Conservation (phyloP, 1,140 invertebrate species). For the Meteorus sp. region DNA sequence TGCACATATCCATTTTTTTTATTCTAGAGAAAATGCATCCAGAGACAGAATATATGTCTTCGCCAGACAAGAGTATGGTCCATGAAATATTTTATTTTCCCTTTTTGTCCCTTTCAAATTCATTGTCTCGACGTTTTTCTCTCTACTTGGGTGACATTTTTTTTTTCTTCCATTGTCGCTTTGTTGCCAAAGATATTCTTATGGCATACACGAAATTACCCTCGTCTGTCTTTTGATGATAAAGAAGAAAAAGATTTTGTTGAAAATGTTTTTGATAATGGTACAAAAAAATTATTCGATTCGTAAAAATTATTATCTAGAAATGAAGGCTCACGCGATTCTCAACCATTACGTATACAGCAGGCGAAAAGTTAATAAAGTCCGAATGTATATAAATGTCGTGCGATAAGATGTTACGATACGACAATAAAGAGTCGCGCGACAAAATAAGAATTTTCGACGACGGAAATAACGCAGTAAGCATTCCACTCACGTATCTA, state of each 20-base stretch:
- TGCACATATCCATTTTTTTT: slow-evolving; percentile 37
- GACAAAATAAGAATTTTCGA: slow-evolving; percentile 40
- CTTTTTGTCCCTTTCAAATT: slow-evolving; percentile 19
- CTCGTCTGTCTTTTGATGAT: too few species aligned
- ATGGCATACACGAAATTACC: too few species aligned
- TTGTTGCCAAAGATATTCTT: not conserved
- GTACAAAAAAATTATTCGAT: not conserved
- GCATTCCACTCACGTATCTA: slow-evolving; percentile 51
- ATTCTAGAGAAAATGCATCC: slow-evolving; percentile 20
- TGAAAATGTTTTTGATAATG: not conserved
- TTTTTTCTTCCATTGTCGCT: not conserved
- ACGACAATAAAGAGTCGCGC: slow-evolving; percentile 42
- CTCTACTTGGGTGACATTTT: not conserved
- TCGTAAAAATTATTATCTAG: not conserved
- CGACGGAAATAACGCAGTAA: slow-evolving; percentile 41
- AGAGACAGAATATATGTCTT: slow-evolving; percentile 37
- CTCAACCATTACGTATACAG: not conserved
- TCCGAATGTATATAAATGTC: slow-evolving; percentile 17
- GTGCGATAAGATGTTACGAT: slow-evolving; percentile 30
- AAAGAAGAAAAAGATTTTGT: not conserved
- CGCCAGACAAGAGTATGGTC: slow-evolving; percentile 31
- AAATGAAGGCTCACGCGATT: not conserved
- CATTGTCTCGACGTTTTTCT: not conserved
- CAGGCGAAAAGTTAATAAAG: slow-evolving; percentile 44
- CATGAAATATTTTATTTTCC: slow-evolving; percentile 44